Percentiles rank a stretch among this genome's conserved stretches.
phyloP scores from a whole-genome alignment of 2,113 vertebrate species.

The Thryonomys swinderianus region DNA sequence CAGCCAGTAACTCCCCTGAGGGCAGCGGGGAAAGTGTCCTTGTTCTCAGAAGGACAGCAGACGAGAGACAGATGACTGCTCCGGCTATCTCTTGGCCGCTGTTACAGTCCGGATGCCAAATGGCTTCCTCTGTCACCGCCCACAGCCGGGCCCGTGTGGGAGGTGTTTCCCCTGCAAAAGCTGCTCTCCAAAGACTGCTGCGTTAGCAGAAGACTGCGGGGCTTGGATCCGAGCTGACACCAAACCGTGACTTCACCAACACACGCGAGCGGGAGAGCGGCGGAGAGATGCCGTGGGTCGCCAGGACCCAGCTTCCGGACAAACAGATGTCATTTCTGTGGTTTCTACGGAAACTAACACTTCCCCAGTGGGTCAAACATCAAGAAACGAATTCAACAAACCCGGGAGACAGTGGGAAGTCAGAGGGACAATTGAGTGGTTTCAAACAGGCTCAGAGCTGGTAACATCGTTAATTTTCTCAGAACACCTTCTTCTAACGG shows the following conservation, averaged over 20 bases:
- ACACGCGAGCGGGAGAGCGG: accelerated
- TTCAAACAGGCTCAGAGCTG: not conserved
- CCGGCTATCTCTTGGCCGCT: not conserved
- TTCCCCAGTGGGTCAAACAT: not conserved
- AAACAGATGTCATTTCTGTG: accelerated
- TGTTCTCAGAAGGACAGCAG: not conserved
- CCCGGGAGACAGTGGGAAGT: not conserved
- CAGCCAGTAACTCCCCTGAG: no score
- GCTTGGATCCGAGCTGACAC: not conserved
- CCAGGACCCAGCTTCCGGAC: not conserved
- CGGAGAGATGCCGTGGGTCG: not conserved
- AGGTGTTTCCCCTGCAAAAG: not conserved
- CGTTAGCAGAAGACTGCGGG: not conserved
- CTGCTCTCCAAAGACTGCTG: not conserved
- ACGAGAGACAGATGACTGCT: not conserved
- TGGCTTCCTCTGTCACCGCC: not conserved
- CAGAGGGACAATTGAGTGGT: not conserved
- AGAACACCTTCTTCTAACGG: not conserved
- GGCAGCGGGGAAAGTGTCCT: no score
- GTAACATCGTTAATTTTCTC: not conserved
- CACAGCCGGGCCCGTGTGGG: not conserved
- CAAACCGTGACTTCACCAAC: not conserved
- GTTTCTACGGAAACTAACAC: not conserved
- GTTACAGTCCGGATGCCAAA: not conserved
- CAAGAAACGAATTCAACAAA: not conserved